A percentile compares a stretch with the other conserved stretches of the same genome.
Conservation (phyloP, 2,797 vertebrate genomes). For the Sebastes taczanowskii region DNA sequence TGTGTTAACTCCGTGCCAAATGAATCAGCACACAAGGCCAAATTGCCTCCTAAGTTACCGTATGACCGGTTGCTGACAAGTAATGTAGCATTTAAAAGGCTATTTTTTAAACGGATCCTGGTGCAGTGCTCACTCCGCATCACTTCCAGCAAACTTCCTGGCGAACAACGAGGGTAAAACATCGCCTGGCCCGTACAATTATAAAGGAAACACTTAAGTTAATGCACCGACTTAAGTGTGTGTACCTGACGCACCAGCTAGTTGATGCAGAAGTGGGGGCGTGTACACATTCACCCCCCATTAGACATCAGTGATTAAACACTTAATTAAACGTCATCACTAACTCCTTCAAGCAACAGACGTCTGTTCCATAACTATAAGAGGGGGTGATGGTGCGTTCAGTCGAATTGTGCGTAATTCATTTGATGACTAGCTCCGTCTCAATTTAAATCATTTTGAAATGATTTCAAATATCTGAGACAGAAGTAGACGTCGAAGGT, state of each 20-base stretch:
- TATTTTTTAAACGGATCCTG: neutral
- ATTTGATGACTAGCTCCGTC: neutral
- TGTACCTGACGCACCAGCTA: neutral
- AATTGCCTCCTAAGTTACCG: neutral
- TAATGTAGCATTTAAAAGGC: neutral
- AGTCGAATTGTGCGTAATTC: neutral
- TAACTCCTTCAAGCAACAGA: neutral
- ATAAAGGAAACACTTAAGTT: neutral
- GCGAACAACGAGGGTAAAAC: neutral
- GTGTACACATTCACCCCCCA: neutral
- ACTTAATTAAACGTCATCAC: constrained; percentile 10
- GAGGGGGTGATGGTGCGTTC: neutral
- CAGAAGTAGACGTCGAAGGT: neutral
- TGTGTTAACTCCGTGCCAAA: neutral
- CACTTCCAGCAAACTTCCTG: neutral
- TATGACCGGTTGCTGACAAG: neutral
- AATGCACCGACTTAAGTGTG: neutral
- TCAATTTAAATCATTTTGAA: neutral
- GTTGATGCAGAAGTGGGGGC: neutral
- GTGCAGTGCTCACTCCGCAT: neutral
- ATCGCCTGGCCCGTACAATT: neutral
- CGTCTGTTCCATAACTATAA: neutral
- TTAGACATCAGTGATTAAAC: constrained; percentile 27
- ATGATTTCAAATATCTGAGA: neutral
- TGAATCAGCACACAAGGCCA: neutral